These are phyloP conservation scores for Diorhabda sublineata DNA, from an alignment of 1,140 invertebrate species.

Conservation along the genomic window DNA sequence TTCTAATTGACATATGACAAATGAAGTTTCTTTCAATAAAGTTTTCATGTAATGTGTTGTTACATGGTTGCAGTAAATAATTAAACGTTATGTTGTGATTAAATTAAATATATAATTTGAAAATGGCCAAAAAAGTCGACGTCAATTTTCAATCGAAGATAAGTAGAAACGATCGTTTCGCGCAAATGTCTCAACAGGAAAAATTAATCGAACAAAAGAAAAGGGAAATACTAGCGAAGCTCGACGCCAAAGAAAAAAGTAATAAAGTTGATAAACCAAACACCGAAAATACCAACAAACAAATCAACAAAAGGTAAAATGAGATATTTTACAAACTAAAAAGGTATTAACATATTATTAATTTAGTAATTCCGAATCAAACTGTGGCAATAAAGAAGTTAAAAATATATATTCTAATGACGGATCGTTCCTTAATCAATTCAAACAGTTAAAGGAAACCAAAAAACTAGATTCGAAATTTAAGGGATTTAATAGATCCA, in stretches of 20 bases:
- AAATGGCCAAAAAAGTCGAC: too few species aligned
- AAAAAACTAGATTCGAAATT: conserved; percentile 43
- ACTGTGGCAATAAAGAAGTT: conserved; percentile 16
- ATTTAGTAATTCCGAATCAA: conserved; percentile 12
- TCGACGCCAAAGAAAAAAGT: conserved; percentile 55
- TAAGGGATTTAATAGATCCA: conserved; percentile 43
- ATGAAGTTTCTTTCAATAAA: too few species aligned
- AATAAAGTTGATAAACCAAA: conserved; percentile 42
- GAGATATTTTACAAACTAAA: neutral
- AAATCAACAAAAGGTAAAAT: neutral
- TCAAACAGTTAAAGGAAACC: conserved; percentile 61
- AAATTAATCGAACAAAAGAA: conserved; percentile 78
- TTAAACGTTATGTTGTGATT: too few species aligned
- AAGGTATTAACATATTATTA: conserved; percentile 2
- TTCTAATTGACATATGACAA: too few species aligned
- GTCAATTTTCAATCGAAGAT: conserved; percentile 54
- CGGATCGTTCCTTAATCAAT: conserved; percentile 76
- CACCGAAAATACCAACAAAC: neutral
- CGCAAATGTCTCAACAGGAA: conserved; percentile 78
- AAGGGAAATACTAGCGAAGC: conserved; percentile 65
- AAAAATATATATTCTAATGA: conserved; percentile 74
- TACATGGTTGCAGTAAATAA: too few species aligned
- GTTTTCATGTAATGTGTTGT: too few species aligned
- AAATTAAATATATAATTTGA: too few species aligned
- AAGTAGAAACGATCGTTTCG: conserved; percentile 59